These are phyloP conservation scores for Herpetotheres cachinnans DNA, from an alignment of 2,113 vertebrate species.

Conservation along the genomic window DNA sequence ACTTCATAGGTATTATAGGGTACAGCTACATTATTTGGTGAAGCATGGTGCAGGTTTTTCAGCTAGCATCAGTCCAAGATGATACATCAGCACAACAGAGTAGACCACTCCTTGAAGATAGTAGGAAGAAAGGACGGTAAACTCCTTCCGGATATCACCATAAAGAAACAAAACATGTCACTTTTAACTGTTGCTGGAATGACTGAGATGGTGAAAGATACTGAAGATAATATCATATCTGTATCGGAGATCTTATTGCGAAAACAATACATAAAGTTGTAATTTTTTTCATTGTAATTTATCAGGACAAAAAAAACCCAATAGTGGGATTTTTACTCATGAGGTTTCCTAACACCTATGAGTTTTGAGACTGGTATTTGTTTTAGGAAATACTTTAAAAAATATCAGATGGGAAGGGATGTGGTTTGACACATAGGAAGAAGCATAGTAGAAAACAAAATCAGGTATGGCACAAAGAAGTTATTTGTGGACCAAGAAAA, in stretches of 20 bases:
- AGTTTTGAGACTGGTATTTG: background rate
- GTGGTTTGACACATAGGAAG: background rate
- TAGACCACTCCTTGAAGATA: background rate
- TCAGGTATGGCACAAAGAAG: background rate
- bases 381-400: background rate
- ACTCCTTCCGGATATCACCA: background rate
- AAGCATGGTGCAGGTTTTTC: background rate
- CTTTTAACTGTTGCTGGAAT: background rate
- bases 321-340: background rate
- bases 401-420: background rate
- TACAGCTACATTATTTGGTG: background rate
- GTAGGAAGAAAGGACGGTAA: background rate
- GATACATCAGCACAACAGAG: background rate
- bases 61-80: background rate
- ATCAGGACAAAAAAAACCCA: background rate
- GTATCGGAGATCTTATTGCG: background rate
- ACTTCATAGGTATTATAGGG: background rate
- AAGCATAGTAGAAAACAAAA: background rate
- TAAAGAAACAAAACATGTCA: background rate
- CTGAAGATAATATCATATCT: background rate
- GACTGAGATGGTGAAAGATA: background rate
- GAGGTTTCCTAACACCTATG: background rate
- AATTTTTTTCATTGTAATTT: background rate
- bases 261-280: background rate
- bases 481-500: background rate